Evolutionary conservation across 2,113 vertebrate genomes (phyloP), one percentile per base, ranked within the genome.

Genomic region (Cochlearius cochlearius): DNA sequence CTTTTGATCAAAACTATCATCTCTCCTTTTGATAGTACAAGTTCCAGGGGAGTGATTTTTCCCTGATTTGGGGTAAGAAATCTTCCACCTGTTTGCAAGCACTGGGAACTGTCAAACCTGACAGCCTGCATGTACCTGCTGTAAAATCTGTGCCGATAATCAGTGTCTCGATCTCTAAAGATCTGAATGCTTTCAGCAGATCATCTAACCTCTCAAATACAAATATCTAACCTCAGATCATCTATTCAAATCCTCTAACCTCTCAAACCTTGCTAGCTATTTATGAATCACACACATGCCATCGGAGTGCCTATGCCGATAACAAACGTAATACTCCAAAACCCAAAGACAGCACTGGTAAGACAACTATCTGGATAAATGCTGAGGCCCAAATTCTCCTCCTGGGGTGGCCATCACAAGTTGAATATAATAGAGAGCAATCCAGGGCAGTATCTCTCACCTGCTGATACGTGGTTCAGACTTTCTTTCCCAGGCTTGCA

Each of bases 181-280:
- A 83, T 71, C 67, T 73, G 55, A 87, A 47, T 43, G 67, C 63
- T 94, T 90, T 94, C 75, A 77, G 55, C 41, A 85, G 68, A 81
- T 94, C 92, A 68, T 60, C 86, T 92, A 67, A 78, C 39, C 73
- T 83, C 81, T 92, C 58, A 41, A 93, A 58, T 53, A 86, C 59
- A 82, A 87, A 45, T 91, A 93, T 88, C 95, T 86, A 69, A 76
- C 71, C 92, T 88, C 85, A 73, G 52, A 91, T 94, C 87, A 17
- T 47, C 58, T 88, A 64, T 86, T 94, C 62, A 96, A 96, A 95
- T 92, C 85, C 82, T 93, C 58, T 72, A 45, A 56, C 63, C 39
- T 81, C 74, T 95, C 85, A 86, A 59, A 66, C 32, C 62, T 79
- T 52, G 36, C 21, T 69, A 56, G 56, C 6, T 64, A 2, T 91